phyloP scores from a whole-genome alignment of 2,797 vertebrate species.

The Pempheris klunzingeri region DNA sequence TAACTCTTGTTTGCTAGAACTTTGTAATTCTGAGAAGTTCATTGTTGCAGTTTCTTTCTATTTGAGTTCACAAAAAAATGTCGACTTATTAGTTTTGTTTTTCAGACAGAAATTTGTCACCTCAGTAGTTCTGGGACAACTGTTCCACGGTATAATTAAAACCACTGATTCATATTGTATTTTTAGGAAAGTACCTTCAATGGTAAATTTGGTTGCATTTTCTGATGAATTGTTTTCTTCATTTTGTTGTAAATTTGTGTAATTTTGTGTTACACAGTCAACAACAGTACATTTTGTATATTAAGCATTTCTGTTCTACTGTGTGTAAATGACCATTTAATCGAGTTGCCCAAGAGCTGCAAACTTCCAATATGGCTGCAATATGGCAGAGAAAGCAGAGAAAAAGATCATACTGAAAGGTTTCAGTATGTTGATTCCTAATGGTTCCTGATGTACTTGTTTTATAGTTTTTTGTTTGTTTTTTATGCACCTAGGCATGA shows the following conservation, averaged over 20 bases:
- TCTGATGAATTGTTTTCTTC: too few relatives aligned
- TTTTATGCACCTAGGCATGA: neutral
- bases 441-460: too few relatives aligned
- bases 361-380: neutral
- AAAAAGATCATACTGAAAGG: too few relatives aligned
- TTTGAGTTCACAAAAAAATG: neutral
- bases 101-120: conserved; percentile 3
- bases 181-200: neutral
- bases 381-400: too few relatives aligned
- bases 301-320: neutral
- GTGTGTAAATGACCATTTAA: neutral
- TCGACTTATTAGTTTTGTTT: neutral
- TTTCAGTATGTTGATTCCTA: too few relatives aligned
- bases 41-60: neutral
- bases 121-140: neutral
- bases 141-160: neutral
- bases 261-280: too few relatives aligned
- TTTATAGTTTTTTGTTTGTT: too few relatives aligned
- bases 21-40: neutral
- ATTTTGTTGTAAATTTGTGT: too few relatives aligned
- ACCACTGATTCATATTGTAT: neutral
- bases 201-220: neutral
- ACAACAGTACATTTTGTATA: neutral
- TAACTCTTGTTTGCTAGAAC: neutral
- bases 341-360: neutral